Conservation (phyloP, 2,797 vertebrate genomes). For the Hydrocynus forskahlii region DNA sequence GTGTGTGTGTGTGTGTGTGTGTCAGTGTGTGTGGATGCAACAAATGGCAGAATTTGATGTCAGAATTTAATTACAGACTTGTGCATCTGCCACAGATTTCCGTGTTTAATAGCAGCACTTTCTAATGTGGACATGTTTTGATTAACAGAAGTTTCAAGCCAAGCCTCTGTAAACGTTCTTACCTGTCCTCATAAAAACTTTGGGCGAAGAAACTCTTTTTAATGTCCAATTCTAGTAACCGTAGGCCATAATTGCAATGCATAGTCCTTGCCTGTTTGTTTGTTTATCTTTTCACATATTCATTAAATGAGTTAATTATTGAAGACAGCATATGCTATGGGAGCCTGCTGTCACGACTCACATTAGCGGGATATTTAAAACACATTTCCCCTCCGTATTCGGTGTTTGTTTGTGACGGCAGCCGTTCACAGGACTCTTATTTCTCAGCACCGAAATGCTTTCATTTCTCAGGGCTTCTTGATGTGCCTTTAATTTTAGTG, state of each 20-base stretch:
- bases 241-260: conserved; percentile 12
- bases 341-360: conserved; percentile 36
- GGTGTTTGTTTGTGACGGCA: conserved; percentile 15
- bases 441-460: conserved; percentile 37
- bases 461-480: conserved; percentile 44
- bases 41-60: too few species aligned
- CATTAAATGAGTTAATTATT: conserved; percentile 53
- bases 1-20: too few species aligned
- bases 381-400: conserved; percentile 17
- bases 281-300: conserved; percentile 50
- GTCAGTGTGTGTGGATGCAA: too few species aligned
- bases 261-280: conserved; percentile 38
- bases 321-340: conserved; percentile 45
- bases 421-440: conserved; percentile 11
- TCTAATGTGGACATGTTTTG: too few species aligned
- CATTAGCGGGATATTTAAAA: conserved; percentile 49
- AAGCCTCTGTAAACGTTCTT: too few species aligned
- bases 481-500: conserved; percentile 46
- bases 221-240: not conserved
- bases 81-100: too few species aligned
- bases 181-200: too few species aligned
- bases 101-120: too few species aligned
- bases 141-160: too few species aligned
- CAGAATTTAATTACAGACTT: too few species aligned
- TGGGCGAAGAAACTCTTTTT: too few species aligned